phyloP scores from a whole-genome alignment of 2,113 vertebrate species.

The Marmota flaviventris region DNA sequence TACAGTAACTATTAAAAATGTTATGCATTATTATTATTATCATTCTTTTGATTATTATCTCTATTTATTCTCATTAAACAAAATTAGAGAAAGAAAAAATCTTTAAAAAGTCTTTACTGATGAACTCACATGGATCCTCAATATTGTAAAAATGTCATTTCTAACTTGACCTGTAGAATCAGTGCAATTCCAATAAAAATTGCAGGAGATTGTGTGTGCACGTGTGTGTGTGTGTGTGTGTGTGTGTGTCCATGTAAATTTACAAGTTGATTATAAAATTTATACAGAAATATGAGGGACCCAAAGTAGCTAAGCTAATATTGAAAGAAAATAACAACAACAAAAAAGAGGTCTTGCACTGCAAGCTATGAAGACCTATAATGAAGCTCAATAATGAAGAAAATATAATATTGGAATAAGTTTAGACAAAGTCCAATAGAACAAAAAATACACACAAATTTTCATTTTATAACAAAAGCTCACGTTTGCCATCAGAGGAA shows the following conservation, averaged over 20 bases:
- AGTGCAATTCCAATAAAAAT: not conserved
- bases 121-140: not conserved
- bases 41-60: not conserved
- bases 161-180: not conserved
- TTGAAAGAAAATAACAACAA: not conserved
- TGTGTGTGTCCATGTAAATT: not conserved
- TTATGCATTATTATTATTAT: not conserved
- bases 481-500: not conserved
- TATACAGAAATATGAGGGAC: not conserved
- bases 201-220: not conserved
- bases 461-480: not conserved
- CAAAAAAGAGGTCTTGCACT: not conserved
- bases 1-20: not conserved
- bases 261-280: not conserved
- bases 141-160: constrained; percentile 14
- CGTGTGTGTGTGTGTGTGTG: not conserved
- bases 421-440: not conserved
- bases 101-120: not conserved
- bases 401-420: not conserved
- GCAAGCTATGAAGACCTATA: not conserved
- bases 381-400: not conserved
- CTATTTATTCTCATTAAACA: constrained; percentile 30
- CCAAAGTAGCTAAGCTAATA: not conserved
- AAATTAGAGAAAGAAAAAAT: constrained; percentile 25
- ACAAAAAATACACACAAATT: not conserved